These are phyloP conservation scores for Daktulosphaira vitifoliae DNA, from an alignment of 1,140 invertebrate species.

Conservation along the genomic window DNA sequence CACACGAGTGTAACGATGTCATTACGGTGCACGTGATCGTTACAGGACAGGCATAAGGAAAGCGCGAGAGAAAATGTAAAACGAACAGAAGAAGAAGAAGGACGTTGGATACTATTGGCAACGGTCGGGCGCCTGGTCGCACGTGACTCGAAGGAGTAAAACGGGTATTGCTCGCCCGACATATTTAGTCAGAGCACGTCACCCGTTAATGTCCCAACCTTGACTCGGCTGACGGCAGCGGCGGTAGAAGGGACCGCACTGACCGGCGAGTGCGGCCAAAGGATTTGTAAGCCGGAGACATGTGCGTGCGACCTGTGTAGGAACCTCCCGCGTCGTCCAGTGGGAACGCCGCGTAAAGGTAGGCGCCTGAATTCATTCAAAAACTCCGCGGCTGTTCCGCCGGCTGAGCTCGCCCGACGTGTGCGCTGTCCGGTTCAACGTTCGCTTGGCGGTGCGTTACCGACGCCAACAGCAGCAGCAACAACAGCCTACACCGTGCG, in stretches of 20 bases:
- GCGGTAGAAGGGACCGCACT: background rate
- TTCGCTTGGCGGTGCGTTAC: conserved; percentile 27
- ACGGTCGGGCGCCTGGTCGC: background rate
- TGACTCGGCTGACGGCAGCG: background rate
- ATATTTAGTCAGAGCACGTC: conserved; percentile 17
- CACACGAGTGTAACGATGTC: background rate
- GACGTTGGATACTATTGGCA: background rate
- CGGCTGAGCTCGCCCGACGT: too few relatives aligned
- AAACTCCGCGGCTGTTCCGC: too few relatives aligned
- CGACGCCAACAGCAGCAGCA: background rate
- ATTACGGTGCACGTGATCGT: background rate
- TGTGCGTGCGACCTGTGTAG: too few relatives aligned
- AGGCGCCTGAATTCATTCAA: too few relatives aligned
- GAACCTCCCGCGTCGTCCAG: too few relatives aligned
- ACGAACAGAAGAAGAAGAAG: conserved; percentile 18
- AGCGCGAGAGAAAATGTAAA: background rate
- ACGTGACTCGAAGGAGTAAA: conserved; percentile 29
- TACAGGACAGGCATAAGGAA: too few relatives aligned
- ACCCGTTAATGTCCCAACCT: conserved; percentile 25
- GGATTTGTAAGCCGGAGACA: too few relatives aligned
- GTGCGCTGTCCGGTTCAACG: conserved; percentile 18
- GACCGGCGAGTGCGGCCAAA: too few relatives aligned
- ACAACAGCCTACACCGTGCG: too few relatives aligned
- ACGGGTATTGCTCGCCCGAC: background rate
- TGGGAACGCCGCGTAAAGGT: too few relatives aligned